Base-by-base conservation (phyloP, 2,113 vertebrate genomes). In the Lonchura striata region DNA sequence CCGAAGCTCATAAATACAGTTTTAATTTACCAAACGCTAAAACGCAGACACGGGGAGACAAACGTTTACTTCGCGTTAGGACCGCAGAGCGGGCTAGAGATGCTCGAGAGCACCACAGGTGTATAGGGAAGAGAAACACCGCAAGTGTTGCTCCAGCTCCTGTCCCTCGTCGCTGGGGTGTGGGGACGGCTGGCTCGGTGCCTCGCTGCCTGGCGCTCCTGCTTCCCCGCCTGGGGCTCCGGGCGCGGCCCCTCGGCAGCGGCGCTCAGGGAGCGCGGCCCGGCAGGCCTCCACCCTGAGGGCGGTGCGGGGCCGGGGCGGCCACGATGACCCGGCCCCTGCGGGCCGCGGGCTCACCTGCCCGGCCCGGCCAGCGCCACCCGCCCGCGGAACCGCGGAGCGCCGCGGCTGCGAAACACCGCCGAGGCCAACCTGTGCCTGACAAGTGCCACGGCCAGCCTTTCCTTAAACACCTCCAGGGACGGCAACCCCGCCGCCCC, bases 61-160 rank as follows among this genome's bases (percentile, higher is more conserved):
- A 80, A 41, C 1, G 17, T 30, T 64, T 16, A 4, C 25, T 52
- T 52, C 57, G n/a, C 0, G 0, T 56, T 9, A 39, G 0, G 2
- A 37, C 25, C 0, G 4, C 44, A 33, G 39, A 64, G 82, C 1
- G 0, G 49, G 27, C 33, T 23, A 4, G 35, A 46, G 72, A 46
- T 1, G 9, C 33, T 25, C 4, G 3, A 19, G 25, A 61, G 15
- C 15, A 5, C 8, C 12, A 6, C 12, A 18, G 2, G 42, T 3
- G 53, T 2, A 4, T 1, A 3, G 21, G 1, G 21, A 46, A 42
- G 5, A n/a, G 14, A 15, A 56, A 30, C 15, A 9, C 15, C 19
- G 1, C 1, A 0, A 19, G 50, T 2, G 18, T 15, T 7, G 20
- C 33, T 11, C 10, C 41, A 18, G 49, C 11, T 12, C 3, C 50